phyloP scores from a whole-genome alignment of 1,140 invertebrate genomes.

The Triops longicaudatus region DNA sequence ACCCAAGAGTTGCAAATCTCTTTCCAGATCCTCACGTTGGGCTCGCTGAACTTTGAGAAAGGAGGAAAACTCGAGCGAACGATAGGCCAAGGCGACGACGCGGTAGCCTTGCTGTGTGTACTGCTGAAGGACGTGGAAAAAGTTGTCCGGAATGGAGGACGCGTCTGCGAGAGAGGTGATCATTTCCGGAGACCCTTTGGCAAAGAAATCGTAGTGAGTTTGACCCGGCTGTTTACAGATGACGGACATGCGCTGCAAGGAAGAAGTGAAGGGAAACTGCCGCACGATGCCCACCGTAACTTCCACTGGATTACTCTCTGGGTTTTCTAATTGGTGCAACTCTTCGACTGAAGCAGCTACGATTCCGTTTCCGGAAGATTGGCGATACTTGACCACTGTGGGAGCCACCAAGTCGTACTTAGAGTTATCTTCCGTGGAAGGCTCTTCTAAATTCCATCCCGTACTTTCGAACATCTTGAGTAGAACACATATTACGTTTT shows the following conservation, averaged over 20 bases:
- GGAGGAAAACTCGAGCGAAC: conserved; percentile 19
- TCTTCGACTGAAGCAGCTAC: not conserved
- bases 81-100: conserved; percentile 69
- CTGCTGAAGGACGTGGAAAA: conserved; percentile 57
- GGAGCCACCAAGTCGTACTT: conserved; percentile 81
- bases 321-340: not conserved
- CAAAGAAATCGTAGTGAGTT: conserved; percentile 71
- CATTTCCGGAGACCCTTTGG: conserved; percentile 88
- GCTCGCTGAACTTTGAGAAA: conserved; percentile 43
- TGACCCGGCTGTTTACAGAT: conserved; percentile 67
- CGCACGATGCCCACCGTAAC: conserved; percentile 68
- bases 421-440: conserved; percentile 69
- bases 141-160: conserved; percentile 49
- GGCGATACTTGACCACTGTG: conserved; percentile 57
- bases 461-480: conserved; percentile 72
- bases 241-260: conserved; percentile 82
- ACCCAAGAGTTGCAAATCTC: conserved; percentile 63
- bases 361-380: not conserved
- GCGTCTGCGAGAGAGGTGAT: conserved; percentile 52
- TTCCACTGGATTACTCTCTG: conserved; percentile 19
- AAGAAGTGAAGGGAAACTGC: conserved; percentile 85
- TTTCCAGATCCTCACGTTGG: conserved; percentile 59
- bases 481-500: not conserved
- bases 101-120: conserved; percentile 82
- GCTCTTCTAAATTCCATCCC: conserved; percentile 77